Evolutionary conservation across 2,797 vertebrate species (phyloP).

Genomic region (Periophthalmus magnuspinnatus): DNA sequence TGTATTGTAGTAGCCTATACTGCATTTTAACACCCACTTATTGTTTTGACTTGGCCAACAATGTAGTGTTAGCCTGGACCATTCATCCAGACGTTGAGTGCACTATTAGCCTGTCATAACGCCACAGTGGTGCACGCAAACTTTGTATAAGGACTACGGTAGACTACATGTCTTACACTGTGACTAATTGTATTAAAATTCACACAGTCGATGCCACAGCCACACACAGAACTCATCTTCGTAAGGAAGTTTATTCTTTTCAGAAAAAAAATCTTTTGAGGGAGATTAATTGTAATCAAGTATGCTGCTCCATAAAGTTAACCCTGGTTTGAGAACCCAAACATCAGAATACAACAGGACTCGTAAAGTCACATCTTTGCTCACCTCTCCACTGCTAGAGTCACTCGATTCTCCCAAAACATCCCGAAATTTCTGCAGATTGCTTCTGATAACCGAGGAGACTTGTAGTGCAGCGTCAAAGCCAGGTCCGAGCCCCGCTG

Average conservation of each 20-base stretch:
- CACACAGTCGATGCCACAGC: constrained; percentile 38
- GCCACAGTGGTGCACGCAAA: constrained; percentile 43
- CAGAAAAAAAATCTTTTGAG: constrained; percentile 25
- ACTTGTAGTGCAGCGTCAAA: constrained; percentile 97
- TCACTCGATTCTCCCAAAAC: constrained; percentile 95
- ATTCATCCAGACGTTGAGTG: constrained; percentile 48
- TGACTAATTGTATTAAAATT: constrained; percentile 12
- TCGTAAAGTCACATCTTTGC: constrained; percentile 56
- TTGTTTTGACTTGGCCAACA: constrained; percentile 44
- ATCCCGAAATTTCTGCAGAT: constrained; percentile 97
- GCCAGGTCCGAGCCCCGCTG: constrained; percentile 86
- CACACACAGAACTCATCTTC: constrained; percentile 58
- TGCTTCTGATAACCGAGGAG: constrained; percentile 93
- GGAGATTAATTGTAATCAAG: constrained; percentile 52
- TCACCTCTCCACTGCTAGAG: constrained; percentile 93
- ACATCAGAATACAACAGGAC: constrained; percentile 15
- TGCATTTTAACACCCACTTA: neutral
- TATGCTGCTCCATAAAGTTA: constrained; percentile 17
- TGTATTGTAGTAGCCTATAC: neutral
- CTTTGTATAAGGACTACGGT: constrained; percentile 32
- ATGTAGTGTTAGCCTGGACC: constrained; percentile 45
- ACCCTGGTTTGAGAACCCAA: constrained; percentile 8
- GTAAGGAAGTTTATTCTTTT: constrained; percentile 62
- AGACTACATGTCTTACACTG: neutral
- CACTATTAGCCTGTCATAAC: constrained; percentile 38